Conservation (phyloP, 2,113 vertebrate species). For the Notarius quadriscutis region DNA sequence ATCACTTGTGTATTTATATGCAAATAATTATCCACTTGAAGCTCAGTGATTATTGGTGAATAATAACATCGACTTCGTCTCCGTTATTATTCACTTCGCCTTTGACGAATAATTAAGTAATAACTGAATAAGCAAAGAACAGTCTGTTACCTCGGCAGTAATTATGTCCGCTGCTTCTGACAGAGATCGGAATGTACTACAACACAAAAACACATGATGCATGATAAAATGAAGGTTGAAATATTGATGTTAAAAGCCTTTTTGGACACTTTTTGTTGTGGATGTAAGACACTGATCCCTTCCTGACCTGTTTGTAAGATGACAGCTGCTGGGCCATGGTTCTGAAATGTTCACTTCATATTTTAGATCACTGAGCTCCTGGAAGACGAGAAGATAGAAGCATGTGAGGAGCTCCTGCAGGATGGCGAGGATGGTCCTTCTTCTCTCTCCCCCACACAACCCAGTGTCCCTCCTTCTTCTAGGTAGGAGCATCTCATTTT, state of each 20-base stretch:
- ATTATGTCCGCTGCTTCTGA: not conserved
- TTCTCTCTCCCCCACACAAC: constrained; percentile 43
- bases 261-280: not conserved
- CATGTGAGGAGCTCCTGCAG: constrained; percentile 90
- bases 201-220: not conserved
- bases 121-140: not conserved
- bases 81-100: no score
- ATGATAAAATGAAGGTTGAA: not conserved
- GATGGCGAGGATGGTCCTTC: constrained; percentile 80
- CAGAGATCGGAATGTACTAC: constrained; percentile 3
- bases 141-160: not conserved
- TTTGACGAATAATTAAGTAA: not conserved
- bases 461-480: constrained; percentile 51
- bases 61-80: no score
- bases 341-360: constrained; percentile 8
- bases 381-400: constrained; percentile 91
- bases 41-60: no score
- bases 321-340: not conserved
- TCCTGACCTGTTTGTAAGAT: not conserved
- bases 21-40: no score
- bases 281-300: not conserved
- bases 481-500: constrained; percentile 48
- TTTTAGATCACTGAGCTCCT: constrained; percentile 89
- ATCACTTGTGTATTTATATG: no score
- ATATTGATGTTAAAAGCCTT: not conserved